These are phyloP conservation scores for Barbus barbus DNA, from an alignment of 2,113 vertebrate genomes.

Conservation along the genomic window DNA sequence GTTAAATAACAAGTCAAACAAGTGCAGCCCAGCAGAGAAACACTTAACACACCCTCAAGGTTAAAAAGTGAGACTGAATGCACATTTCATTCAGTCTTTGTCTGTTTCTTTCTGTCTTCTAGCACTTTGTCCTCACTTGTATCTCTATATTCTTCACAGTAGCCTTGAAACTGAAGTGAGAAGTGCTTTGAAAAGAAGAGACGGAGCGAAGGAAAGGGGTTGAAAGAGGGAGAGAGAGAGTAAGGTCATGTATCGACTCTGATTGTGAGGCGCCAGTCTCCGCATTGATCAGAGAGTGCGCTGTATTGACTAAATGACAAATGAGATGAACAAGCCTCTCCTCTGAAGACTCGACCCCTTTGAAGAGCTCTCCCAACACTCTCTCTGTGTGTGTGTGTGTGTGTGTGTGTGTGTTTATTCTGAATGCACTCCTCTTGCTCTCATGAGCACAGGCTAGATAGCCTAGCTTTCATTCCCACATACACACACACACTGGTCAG, in stretches of 20 bases:
- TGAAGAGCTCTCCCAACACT: conserved; percentile 22
- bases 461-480: background rate
- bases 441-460: background rate
- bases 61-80: background rate
- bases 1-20: conserved; percentile 4
- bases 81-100: background rate
- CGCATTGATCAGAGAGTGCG: conserved; percentile 52
- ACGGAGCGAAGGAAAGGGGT: background rate
- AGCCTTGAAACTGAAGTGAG: conserved; percentile 21
- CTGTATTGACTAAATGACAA: conserved; percentile 59
- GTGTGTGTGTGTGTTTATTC: background rate
- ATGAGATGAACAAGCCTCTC: conserved; percentile 52
- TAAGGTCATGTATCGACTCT: conserved; percentile 22
- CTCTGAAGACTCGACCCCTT: conserved; percentile 33
- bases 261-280: conserved; percentile 39
- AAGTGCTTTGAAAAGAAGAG: conserved; percentile 24
- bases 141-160: background rate
- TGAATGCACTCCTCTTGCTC: conserved; percentile 3
- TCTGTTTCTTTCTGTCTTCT: background rate
- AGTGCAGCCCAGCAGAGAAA: background rate
- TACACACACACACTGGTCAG: conserved; percentile 49
- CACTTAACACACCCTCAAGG: background rate
- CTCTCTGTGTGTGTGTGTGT: background rate
- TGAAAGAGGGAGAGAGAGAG: background rate
- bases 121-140: background rate